phyloP scores from a whole-genome alignment of 2,797 vertebrate species.

The Masticophis lateralis region DNA sequence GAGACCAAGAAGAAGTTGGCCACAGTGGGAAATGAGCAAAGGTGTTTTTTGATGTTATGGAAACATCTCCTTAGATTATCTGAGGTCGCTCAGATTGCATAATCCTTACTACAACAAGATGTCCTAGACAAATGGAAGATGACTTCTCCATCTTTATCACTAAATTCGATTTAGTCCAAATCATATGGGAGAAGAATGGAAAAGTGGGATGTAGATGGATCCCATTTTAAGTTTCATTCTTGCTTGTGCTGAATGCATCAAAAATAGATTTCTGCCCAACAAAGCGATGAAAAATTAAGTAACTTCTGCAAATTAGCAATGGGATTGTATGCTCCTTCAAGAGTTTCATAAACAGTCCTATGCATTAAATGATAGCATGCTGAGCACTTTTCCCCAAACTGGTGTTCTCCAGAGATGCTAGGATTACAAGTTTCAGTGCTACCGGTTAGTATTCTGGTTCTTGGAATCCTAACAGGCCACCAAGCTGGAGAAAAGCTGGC shows the following conservation, averaged over 20 bases:
- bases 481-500: not conserved
- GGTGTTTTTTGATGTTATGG: not conserved
- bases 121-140: conserved; percentile 31
- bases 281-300: conserved; percentile 49
- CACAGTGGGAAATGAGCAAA: not conserved
- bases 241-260: conserved; percentile 57
- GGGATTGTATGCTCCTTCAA: conserved; percentile 33
- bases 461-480: not conserved
- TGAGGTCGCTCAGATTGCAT: not conserved
- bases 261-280: conserved; percentile 63
- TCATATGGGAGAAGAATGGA: conserved; percentile 24
- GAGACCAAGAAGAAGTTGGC: not conserved
- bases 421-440: not conserved
- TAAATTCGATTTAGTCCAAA: conserved; percentile 17
- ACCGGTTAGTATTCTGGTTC: not conserved
- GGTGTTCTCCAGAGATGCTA: not conserved
- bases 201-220: conserved; percentile 4
- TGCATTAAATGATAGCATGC: not conserved
- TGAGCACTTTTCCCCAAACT: not conserved
- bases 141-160: conserved; percentile 14
- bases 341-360: conserved; percentile 2
- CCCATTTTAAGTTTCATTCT: conserved; percentile 29
- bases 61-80: not conserved
- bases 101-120: conserved; percentile 8
- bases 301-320: conserved; percentile 46